Evolutionary conservation across 2,888 invertebrate species (phyloP), one percentile per base, ranked within the genome.

Genomic region (Tinea trinotella): DNA sequence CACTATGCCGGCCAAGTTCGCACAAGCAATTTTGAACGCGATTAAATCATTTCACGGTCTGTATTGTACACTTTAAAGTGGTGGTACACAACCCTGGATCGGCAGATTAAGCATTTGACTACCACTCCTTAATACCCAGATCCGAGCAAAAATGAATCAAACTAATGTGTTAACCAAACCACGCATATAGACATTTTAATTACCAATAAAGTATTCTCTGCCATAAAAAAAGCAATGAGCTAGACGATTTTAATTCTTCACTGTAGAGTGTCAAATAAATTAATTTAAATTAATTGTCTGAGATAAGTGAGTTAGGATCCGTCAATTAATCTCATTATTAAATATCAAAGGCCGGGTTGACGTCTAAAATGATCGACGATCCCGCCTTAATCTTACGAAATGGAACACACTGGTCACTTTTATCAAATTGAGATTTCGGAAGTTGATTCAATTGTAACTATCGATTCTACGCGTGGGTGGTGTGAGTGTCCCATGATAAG

Each of bases 271-370:
- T 40, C 40, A 40, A 40, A 2, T 40, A 40, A 40, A 40, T 15
- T 4, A 40, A 40, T 40, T 12, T 40, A 13, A 40, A 15, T 15
- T 40, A 40, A 40, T 15, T 12, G 40, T 1, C 40, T 13, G 40
- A 40, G 40, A 40, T 40, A 40, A 40, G 15, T 2, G 13, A 12
- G 40, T 40, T 48, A 48, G 48, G n/a, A 48, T 48, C 17, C 61
- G 62, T 67, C 71, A 71, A 73, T 76, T 71, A 71, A 71, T 75
- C 69, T 68, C 68, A 68, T 68, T 69, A 71, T 64, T 63, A 59
- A 64, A 67, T 65, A 67, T 74, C 73, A 68, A 72, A 74, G 66
- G 64, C 73, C 13, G 65, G 70, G 64, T 67, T 54, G 63, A 63
- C 60, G 64, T 65, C 62, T 56, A 60, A 57, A 65, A 71, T 78